A percentile compares a stretch with the other conserved stretches of the same genome.
Evolutionary conservation across 2,888 invertebrate species (phyloP).

Genomic region (Hypomecis punctinalis): DNA sequence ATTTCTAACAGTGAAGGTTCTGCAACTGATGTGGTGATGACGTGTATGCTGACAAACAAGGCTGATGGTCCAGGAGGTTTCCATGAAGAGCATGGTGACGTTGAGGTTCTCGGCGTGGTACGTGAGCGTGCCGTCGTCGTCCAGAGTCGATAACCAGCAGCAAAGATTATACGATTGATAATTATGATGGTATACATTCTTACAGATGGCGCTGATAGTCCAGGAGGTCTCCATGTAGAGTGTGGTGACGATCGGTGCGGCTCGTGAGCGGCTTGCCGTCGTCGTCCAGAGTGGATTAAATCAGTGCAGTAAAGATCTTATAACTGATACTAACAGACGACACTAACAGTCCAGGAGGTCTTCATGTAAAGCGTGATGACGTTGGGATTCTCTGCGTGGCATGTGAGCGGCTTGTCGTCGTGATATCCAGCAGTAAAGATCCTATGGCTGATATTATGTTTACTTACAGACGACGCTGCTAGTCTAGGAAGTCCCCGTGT

Average conservation of each 20-base stretch:
- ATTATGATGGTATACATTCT: no score
- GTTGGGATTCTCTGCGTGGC: no score
- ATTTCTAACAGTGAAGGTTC: no score
- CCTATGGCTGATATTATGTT: neutral
- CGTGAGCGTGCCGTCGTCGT: slow-evolving; percentile 95
- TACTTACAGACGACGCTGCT: slow-evolving; percentile 86
- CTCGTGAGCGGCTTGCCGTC: slow-evolving; percentile 95
- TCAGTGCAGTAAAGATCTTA: no score
- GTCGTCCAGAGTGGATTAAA: slow-evolving; percentile 91
- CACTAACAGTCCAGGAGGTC: no score
- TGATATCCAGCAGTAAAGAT: no score
- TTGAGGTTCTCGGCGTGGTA: slow-evolving; percentile 96
- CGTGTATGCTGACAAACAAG: slow-evolving; percentile 72
- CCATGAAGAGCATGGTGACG: slow-evolving; percentile 92
- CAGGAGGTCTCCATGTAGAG: slow-evolving; percentile 93
- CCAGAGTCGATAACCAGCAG: slow-evolving; percentile 86
- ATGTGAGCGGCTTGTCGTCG: no score
- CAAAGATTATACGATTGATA: neutral
- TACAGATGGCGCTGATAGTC: slow-evolving; percentile 95
- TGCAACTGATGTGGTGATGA: no score
- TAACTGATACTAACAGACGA: no score
- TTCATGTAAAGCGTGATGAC: no score
- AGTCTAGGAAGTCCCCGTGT: slow-evolving; percentile 93
- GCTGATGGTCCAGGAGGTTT: slow-evolving; percentile 94
- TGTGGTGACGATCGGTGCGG: slow-evolving; percentile 94